Conservation (phyloP, 2,113 vertebrate species). For the Spermophilus dauricus region DNA sequence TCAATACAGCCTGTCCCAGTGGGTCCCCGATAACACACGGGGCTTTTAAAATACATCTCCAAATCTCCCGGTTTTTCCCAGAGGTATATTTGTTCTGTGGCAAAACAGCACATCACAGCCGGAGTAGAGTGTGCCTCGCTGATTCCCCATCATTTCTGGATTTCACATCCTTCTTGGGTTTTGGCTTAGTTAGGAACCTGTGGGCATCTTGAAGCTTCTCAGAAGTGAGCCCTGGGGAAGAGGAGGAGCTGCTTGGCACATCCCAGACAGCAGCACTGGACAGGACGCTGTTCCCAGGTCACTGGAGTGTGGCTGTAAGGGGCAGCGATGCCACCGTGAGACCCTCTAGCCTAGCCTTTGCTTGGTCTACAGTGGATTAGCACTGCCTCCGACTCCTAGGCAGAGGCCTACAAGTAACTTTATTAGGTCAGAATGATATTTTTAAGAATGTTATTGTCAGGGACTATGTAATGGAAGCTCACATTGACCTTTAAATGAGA, state of each 20-base stretch:
- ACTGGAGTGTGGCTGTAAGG: no score
- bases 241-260: neutral
- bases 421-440: neutral
- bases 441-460: neutral
- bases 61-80: neutral
- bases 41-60: neutral
- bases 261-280: neutral
- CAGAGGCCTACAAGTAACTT: neutral
- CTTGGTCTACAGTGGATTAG: neutral
- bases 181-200: neutral
- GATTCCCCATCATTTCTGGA: neutral
- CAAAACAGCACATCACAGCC: neutral
- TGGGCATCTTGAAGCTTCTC: neutral
- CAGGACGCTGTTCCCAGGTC: rapidly evolving
- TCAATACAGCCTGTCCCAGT: neutral
- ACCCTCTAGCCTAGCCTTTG: neutral
- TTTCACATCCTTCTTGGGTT: neutral
- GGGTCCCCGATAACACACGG: neutral
- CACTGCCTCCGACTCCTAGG: neutral
- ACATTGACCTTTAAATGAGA: neutral
- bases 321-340: rapidly evolving
- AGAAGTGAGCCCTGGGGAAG: neutral
- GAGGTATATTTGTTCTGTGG: no score
- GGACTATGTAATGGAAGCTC: neutral
- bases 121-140: rapidly evolving